Base-by-base conservation (phyloP, 2,888 invertebrate genomes). In the Drosophila sordidapex region DNA sequence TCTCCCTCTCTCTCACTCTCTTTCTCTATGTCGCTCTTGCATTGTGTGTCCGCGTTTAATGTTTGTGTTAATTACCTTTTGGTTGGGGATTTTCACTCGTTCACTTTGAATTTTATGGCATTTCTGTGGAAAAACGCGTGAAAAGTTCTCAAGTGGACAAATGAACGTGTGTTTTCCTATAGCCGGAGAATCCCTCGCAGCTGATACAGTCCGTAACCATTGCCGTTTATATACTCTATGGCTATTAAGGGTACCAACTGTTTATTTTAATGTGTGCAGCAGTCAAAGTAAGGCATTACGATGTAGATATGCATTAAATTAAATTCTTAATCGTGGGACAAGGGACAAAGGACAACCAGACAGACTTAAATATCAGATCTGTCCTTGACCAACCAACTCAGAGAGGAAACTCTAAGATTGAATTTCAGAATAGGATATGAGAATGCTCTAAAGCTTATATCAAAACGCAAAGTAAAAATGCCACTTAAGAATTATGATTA, bases 111-210 rank as follows among this genome's bases (percentile, higher is more conserved):
- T 83, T 87, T 90, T 80, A 90, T 80, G 74, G 75, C 74, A 58
- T 79, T 86, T 86, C 89, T 65, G 68, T 79, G 83, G 79, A 90
- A 81, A 88, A 74, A 64, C 60, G 89, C 76, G 87, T 88, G 89
- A 88, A 88, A 88, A 83, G 87, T 88, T 83, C 70, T 83, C 64
- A 74, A 71, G 53, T 67, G 71, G 29, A 46, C 43, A 79, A 64
- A 66, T 69, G 52, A 56, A 69, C 60, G 57, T 68, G 65, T 36
- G 48, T 79, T 77, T 80, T 58, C 66, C 66, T 60, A 70, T 69
- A 53, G 27, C 43, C 40, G 36, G 53, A 69, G 51, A 65, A 52
- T 33, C 52, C 46, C 57, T 29, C 43, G 56, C 38, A 6, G 52
- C 43, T 18, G 57, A 40, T 46, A 21, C 11, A 35, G 27, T 18